phyloP scores from a whole-genome alignment of 2,888 invertebrate genomes.

The Thysanoteuthis rhombus region DNA sequence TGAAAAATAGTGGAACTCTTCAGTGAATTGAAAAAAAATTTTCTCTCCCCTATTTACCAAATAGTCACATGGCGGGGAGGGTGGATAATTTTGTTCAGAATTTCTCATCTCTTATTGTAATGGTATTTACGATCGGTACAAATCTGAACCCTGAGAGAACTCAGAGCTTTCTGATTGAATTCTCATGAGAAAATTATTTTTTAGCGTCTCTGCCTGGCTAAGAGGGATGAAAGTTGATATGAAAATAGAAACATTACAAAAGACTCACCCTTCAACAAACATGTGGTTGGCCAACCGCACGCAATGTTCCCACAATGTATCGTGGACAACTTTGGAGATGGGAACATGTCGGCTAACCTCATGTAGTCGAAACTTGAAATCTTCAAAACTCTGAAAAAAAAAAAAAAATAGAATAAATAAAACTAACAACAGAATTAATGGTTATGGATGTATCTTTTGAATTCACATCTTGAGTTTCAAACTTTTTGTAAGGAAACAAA shows the following conservation, averaged over 20 bases:
- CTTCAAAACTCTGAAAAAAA: conserved; percentile 70
- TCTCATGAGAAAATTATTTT: no score
- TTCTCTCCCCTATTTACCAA: no score
- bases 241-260: neutral
- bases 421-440: neutral
- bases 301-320: conserved; percentile 86
- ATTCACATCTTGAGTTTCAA: no score
- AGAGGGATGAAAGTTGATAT: neutral
- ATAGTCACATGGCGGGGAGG: no score
- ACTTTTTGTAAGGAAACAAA: no score
- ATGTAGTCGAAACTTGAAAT: conserved; percentile 81
- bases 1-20: no score
- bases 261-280: conserved; percentile 84
- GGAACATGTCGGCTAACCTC: conserved; percentile 77
- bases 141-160: no score
- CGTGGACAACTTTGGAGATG: conserved; percentile 77
- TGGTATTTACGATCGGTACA: no score
- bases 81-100: no score
- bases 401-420: conserved; percentile 20
- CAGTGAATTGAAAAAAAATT: no score
- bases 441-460: neutral
- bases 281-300: conserved; percentile 86
- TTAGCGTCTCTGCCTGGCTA: neutral
- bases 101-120: no score
- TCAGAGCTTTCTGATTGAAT: no score